Evolutionary conservation across 2,113 vertebrate genomes (phyloP), one percentile per base, ranked within the genome.

Genomic region (Syrmaticus mikado): DNA sequence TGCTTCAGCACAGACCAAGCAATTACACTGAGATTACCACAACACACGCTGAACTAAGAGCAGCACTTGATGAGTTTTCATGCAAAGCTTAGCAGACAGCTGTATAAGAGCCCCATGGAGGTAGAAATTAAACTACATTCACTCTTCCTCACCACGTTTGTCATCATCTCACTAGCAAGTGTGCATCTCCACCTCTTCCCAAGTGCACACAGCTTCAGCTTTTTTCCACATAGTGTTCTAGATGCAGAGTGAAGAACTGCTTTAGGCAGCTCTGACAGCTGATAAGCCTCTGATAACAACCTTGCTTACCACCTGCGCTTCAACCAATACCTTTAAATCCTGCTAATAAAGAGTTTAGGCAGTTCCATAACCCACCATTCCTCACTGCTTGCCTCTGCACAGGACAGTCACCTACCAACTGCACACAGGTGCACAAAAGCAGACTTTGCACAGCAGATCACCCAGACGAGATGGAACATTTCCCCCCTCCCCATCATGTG

Each of bases 111-210:
- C 10, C 53, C 60, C 1, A 1, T 0, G 17, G 19, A 58, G 61
- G 0, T 2, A 7, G 4, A 11, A 27, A 32, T 27, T 17, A 43
- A 90, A 6, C 7, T 36, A 18, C 0, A 1, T 12, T 64, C 30
- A 16, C 40, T 64, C 32, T 55, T 70, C 60, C 55, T 22, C 24
- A 19, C 73, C 28, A 30, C 15, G 6, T 28, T 10, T 28, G 28
- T 55, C 27, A 55, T 17, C 15, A 55, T 17, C 27, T 30, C 53
- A 30, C 27, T 30, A 3, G 67, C 58, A 92, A 7, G 48, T 75
- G 40, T 36, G 84, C 32, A 62, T 14, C n/a, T 13, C 4, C 2
- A 1, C 24, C 20, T 48, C 17, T 50, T 66, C 20, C 75, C n/a
- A n/a, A 66, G 10, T 2, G 4, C 27, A 17, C 38, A 57, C 16